These are phyloP conservation scores for Nephila pilipes DNA, from an alignment of 1,140 invertebrate genomes.

Conservation along the genomic window DNA sequence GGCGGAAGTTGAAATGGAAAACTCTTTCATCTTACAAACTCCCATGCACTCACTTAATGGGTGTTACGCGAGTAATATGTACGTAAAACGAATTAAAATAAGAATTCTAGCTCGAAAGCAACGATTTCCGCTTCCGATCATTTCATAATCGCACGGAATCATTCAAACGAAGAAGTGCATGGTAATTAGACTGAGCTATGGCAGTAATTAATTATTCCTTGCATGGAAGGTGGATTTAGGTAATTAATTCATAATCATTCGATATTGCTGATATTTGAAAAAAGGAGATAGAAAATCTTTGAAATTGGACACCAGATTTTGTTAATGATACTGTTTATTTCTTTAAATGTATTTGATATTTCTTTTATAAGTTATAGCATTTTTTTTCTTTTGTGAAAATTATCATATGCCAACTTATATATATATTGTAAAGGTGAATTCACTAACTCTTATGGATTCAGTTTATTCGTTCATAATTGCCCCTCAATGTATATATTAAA, in stretches of 20 bases:
- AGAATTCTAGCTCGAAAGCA: background rate
- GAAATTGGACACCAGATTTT: no score
- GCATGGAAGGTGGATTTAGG: background rate
- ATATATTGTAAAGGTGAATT: no score
- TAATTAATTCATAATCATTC: conserved; percentile 31
- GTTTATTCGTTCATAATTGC: no score
- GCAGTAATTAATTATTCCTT: background rate
- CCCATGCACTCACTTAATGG: background rate
- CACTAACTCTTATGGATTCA: no score
- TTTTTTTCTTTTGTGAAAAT: no score
- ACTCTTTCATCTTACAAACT: conserved; percentile 5
- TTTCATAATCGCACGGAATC: conserved; percentile 23
- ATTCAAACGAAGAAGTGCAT: conserved; percentile 16
- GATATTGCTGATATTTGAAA: conserved; percentile 8
- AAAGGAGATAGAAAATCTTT: no score
- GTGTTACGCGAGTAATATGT: background rate
- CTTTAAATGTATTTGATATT: no score
- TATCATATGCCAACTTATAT: no score
- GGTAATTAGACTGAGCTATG: background rate
- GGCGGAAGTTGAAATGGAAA: background rate
- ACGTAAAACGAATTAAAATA: conserved; percentile 4
- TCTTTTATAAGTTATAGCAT: no score
- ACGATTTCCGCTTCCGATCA: conserved; percentile 28
- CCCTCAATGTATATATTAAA: no score
- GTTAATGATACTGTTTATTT: no score